Percentiles rank a stretch among this genome's conserved stretches.
phyloP scores from a whole-genome alignment of 1,140 invertebrate genomes.

The Drosophila insularis region DNA sequence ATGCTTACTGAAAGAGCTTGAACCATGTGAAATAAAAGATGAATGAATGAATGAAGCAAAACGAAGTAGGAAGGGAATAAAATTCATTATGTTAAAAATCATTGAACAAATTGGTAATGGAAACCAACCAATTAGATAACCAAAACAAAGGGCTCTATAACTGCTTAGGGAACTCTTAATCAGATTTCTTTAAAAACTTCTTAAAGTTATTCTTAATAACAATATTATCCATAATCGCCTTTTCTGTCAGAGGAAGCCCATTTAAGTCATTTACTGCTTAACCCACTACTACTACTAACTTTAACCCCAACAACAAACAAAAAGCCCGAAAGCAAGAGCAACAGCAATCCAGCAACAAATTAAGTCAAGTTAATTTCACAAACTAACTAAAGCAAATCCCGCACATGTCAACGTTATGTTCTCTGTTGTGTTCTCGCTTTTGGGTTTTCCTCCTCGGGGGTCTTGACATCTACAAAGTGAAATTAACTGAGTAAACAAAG shows the following conservation, averaged over 20 bases:
- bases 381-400: constrained; percentile 21
- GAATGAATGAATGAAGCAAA: no score
- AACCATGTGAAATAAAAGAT: background rate
- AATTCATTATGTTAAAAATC: background rate
- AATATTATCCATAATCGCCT: background rate
- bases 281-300: background rate
- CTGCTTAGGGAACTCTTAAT: background rate
- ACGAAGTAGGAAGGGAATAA: background rate
- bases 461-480: constrained; percentile 17
- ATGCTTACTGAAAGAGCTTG: background rate
- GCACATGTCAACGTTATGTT: constrained; percentile 18
- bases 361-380: constrained; percentile 21
- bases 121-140: background rate
- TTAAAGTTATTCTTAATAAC: background rate
- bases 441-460: constrained; percentile 12
- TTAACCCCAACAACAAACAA: background rate
- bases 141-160: background rate
- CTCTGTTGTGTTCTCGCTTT: background rate
- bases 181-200: background rate
- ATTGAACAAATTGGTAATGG: background rate
- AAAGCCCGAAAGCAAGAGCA: background rate
- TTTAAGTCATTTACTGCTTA: constrained; percentile 1
- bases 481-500: constrained; percentile 40
- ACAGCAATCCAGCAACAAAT: background rate
- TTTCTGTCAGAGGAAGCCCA: background rate